phyloP scores from a whole-genome alignment of 2,113 vertebrate genomes.

The Crotalus tigris region DNA sequence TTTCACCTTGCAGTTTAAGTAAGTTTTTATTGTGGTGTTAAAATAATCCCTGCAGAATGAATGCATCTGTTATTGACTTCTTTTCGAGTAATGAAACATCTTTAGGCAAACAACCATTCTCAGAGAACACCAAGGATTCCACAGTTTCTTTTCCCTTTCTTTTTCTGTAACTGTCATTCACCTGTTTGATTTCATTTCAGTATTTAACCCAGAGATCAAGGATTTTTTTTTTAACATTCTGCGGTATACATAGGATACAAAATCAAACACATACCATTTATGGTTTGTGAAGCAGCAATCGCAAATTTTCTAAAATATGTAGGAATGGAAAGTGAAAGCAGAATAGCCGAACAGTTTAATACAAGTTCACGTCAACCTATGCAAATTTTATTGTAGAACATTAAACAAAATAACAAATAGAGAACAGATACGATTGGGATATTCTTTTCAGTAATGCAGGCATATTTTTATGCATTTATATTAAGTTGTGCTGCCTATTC shows the following conservation, averaged over 20 bases:
- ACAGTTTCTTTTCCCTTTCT: background rate
- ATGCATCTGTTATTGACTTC: background rate
- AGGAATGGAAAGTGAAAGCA: background rate
- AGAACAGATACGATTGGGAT: background rate
- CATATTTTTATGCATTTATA: background rate
- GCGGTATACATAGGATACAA: background rate
- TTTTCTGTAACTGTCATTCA: background rate
- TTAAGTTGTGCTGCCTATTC: background rate
- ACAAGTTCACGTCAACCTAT: background rate
- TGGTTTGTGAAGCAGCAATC: conserved; percentile 11
- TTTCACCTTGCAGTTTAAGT: background rate
- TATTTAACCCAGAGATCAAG: background rate
- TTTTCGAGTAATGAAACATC: background rate
- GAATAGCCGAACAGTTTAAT: background rate
- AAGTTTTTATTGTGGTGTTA: background rate
- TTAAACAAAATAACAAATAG: background rate
- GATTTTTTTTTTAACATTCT: background rate
- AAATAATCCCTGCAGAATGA: background rate
- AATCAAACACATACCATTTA: background rate
- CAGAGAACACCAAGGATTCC: background rate
- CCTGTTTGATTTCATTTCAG: background rate
- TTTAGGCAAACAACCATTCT: background rate
- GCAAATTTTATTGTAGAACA: background rate
- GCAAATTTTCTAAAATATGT: background rate
- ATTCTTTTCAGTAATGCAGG: background rate